Base-by-base conservation (phyloP, 37 sponge, comb jelly and placozoan species). In the Ianthella basta region DNA sequence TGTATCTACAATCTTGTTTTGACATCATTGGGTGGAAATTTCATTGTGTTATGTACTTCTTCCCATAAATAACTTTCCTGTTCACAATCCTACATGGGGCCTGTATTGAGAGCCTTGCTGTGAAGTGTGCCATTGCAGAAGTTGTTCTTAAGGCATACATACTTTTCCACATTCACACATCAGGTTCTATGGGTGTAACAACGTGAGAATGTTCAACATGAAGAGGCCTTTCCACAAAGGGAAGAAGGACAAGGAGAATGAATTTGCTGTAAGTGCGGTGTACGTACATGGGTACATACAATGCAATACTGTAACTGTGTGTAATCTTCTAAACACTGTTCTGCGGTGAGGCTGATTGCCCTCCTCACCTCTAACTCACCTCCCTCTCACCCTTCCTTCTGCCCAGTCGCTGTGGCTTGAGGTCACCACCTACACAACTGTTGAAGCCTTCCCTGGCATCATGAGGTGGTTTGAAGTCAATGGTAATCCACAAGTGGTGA, bases 391-490 rank as follows among this genome's bases (percentile, higher is more conserved):
- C 8, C 29, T 8, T 24, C 55, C 38, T n/a, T 15, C 32, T 29
- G 25, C 25, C 19, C 79, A 90, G 94, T 88, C 95, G 0, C 85
- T 94, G 32, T 88, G 86, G 53, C 68, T 91, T 37, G 95, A 94
- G 66, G 60, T 89, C 27, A 94, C 87, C 18, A 64, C 77, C 25
- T 89, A 91, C 78, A 85, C 86, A 0, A 94, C 95, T 27, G 86
- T 84, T 33, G 60, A 91, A 54, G 59, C 84, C 57, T 91, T 94
- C 59, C 95, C 95, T 55, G 92, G 92, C 44, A 91, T 91, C 24
- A 72, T 94, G 77, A 81, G 95, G 25, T 94, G 95, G 95, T 94
- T 88, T 88, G 92, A 91, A 61, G 95, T 94, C 35, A 53, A 66
- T 55, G 82, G 75, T 44, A 87, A n/a, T n/a, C 50, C 50, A 44